A percentile compares a stretch with the other conserved stretches of the same genome.
phyloP scores from a whole-genome alignment of 2,888 invertebrate genomes.

The Belgica antarctica region DNA sequence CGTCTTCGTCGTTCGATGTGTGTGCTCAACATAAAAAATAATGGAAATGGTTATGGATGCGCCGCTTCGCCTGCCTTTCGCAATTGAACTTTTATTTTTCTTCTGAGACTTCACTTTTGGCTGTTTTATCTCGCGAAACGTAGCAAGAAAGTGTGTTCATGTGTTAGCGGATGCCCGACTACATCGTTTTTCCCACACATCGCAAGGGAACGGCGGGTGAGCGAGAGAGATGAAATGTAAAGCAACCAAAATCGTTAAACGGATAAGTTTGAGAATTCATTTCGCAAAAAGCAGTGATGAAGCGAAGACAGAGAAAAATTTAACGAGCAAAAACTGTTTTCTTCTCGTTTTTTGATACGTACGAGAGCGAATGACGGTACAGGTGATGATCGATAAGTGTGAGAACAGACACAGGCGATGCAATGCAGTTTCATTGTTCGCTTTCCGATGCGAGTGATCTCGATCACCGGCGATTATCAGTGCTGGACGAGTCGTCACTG shows the following conservation, averaged over 20 bases:
- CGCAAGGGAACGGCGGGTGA: neutral
- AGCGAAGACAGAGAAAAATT: constrained; percentile 29
- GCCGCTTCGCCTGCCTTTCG: constrained; percentile 4
- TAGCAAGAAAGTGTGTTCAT: neutral
- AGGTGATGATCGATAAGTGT: constrained; percentile 39
- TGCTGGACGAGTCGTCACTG: neutral
- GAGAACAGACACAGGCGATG: too few species aligned
- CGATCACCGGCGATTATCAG: too few species aligned
- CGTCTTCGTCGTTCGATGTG: too few species aligned
- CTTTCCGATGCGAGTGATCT: neutral
- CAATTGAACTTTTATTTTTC: constrained; percentile 25
- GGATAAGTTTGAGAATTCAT: constrained; percentile 1
- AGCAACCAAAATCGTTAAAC: too few species aligned
- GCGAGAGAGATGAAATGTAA: neutral
- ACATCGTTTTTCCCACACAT: constrained; percentile 37
- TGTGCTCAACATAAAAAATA: neutral
- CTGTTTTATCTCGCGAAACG: neutral
- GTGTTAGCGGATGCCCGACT: neutral
- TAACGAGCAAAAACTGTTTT: constrained; percentile 33
- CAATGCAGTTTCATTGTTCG: too few species aligned
- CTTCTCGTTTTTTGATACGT: neutral
- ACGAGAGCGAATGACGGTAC: too few species aligned
- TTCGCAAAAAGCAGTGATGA: constrained; percentile 20
- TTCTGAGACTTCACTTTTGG: constrained; percentile 2
- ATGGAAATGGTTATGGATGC: constrained; percentile 14